phyloP scores from a whole-genome alignment of 2,888 invertebrate species.

The Dyspetes luteomarginatus region DNA sequence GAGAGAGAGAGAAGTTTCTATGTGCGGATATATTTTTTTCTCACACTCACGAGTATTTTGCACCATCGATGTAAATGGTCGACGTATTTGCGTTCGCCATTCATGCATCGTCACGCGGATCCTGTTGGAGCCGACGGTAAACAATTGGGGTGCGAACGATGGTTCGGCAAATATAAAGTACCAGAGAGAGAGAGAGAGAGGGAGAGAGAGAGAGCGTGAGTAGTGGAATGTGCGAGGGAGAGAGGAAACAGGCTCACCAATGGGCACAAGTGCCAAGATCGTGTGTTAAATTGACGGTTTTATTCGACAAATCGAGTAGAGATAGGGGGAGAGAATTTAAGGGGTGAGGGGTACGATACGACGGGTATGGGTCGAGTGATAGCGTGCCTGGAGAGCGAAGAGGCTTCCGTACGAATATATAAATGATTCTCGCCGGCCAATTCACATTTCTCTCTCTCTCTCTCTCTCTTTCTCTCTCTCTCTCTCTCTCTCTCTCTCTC shows the following conservation, averaged over 20 bases:
- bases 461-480: background rate
- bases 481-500: background rate
- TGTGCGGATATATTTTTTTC: conserved; percentile 28
- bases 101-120: conserved; percentile 59
- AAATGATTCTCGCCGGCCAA: conserved; percentile 2
- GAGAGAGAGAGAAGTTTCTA: background rate
- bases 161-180: conserved; percentile 54
- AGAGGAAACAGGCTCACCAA: conserved; percentile 40
- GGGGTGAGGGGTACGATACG: conserved; percentile 8
- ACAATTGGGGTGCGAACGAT: conserved; percentile 65
- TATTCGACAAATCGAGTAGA: conserved; percentile 62
- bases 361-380: conserved; percentile 41
- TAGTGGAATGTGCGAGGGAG: conserved; percentile 23
- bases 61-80: conserved; percentile 57
- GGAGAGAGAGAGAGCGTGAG: conserved; percentile 18
- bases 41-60: conserved; percentile 36
- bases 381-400: conserved; percentile 35
- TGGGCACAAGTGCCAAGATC: conserved; percentile 63
- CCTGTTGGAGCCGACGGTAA: conserved; percentile 63
- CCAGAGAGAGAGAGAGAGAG: conserved; percentile 10
- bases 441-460: conserved; percentile 24
- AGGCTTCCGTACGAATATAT: conserved; percentile 30
- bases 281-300: conserved; percentile 66
- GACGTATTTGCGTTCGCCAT: conserved; percentile 59
- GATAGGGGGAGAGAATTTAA: conserved; percentile 44